Base-by-base conservation (phyloP, 2,888 invertebrate genomes). In the Emesis furor region DNA sequence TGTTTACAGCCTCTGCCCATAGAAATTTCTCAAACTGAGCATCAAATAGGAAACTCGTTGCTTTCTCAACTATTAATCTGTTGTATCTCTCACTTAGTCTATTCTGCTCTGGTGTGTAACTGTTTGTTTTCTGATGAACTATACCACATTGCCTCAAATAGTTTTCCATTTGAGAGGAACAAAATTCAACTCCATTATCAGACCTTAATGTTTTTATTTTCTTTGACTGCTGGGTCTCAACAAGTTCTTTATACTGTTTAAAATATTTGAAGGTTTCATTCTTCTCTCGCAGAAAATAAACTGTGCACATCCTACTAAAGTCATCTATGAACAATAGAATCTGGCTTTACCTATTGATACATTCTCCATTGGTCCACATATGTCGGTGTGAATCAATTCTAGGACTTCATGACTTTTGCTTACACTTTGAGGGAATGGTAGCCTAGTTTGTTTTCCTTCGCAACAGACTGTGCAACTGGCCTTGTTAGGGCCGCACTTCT, bases 71-170 rank as follows among this genome's bases (percentile, higher is more conserved):
- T 10, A 85, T 67, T 17, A 83, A 65, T 32, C 84, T 71, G 62
- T 86, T 87, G 10, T 32, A 37, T 17, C 84, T 42, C 59, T 88
- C 85, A 71, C 69, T 73, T 3, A 84, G 37, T 4, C 85, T 83
- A 76, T 85, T 86, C 59, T 87, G 87, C 72, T 84, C 65, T 2
- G 87, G 87, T 8, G 87, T 86, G 51, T 83, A 87, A 37, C 81
- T 46, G 39, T 82, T 86, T 0, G 83, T 85, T 74, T 86, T 84
- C 39, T 86, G 86, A 76, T 86, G 85, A 17, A 84, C 76, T n/a
- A 87, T 80, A 7, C 87, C 86, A 67, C 1, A 5, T 14, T 59
- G 68, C 10, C 55, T 83, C 32, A 88, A 62, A 51, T 42, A 85
- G 62, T 76, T 81, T 14, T 83, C 81, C 75, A 89, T 82, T 73